These are phyloP conservation scores for Myiotriccus ornatus DNA, from an alignment of 2,797 vertebrate genomes.

Conservation along the genomic window DNA sequence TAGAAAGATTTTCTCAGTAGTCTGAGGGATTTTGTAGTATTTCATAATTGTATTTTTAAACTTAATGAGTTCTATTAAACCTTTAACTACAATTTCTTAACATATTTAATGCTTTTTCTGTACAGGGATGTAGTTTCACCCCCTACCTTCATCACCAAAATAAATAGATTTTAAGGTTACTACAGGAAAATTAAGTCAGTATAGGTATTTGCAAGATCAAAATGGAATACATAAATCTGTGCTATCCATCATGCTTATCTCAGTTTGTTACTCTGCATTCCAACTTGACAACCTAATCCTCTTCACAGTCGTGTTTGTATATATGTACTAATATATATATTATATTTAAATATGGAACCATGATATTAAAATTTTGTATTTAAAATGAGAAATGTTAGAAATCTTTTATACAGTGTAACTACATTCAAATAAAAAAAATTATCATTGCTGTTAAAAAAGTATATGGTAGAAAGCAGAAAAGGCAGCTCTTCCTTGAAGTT, in stretches of 20 bases:
- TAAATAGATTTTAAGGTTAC: slow-evolving; percentile 2
- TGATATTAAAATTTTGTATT: not conserved
- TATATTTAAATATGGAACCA: not conserved
- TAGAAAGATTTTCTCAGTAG: not conserved
- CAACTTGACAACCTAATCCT: not conserved
- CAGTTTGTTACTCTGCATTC: not conserved
- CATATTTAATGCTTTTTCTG: slow-evolving; percentile 26
- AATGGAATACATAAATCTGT: not conserved
- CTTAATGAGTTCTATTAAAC: not conserved
- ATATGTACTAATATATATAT: not conserved
- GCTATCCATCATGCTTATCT: not conserved
- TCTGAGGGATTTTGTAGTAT: not conserved
- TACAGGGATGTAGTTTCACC: not conserved
- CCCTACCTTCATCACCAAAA: not conserved
- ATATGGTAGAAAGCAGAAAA: not conserved
- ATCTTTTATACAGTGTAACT: not conserved
- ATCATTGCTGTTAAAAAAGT: not conserved
- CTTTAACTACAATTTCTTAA: not conserved
- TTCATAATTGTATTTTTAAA: not conserved
- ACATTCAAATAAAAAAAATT: not conserved
- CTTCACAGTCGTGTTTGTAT: not conserved
- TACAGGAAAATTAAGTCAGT: not conserved
- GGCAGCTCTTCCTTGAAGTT: not conserved
- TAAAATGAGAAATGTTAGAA: not conserved
- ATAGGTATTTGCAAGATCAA: not conserved